Base-by-base conservation (phyloP, 37 sponge, comb jelly and placozoan species). In the Hexactinellida sp. region DNA sequence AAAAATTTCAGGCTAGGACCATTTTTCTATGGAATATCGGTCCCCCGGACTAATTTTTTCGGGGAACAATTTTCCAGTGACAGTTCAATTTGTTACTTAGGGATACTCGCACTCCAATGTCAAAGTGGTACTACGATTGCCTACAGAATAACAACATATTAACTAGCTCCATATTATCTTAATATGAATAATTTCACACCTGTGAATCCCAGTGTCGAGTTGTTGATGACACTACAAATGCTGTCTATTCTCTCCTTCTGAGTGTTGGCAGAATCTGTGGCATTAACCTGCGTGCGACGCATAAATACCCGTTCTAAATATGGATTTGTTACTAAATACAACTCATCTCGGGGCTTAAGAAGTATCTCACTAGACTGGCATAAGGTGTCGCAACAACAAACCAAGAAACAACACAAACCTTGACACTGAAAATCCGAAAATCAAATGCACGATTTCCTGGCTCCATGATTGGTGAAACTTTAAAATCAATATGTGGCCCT, bases 111-210 rank as follows among this genome's bases (percentile, higher is more conserved):
- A 63, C 32, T 23, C 13, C 76, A 63, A 23, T 23, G 25, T 63
- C 76, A 63, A 63, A 63, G 3, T 63, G 76, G 76, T 21, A 63
- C 76, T 63, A n/a, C 76, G 76, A n/a, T 63, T 63, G 13, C 34
- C 76, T 63, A 63, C 3, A 63, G n/a, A n/a, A n/a, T n/a, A n/a
- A n/a, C n/a, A n/a, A n/a, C n/a, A n/a, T n/a, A n/a, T n/a, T n/a
- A n/a, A n/a, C n/a, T n/a, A n/a, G n/a, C n/a, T n/a, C n/a, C n/a
- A n/a, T n/a, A n/a, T n/a, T n/a, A n/a, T n/a, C n/a, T n/a, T n/a
- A n/a, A n/a, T n/a, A n/a, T n/a, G 47, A 13, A 41, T 41, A 41
- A 13, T 41, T 41, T 13, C 47, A 41, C 10, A 16, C 76, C 76
- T 25, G 3, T 3, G 13, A 63, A 63, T 3, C 76, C 76, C 25